Evolutionary conservation across 2,113 vertebrate genomes (phyloP).

Genomic region (Hypomesus transpacificus): DNA sequence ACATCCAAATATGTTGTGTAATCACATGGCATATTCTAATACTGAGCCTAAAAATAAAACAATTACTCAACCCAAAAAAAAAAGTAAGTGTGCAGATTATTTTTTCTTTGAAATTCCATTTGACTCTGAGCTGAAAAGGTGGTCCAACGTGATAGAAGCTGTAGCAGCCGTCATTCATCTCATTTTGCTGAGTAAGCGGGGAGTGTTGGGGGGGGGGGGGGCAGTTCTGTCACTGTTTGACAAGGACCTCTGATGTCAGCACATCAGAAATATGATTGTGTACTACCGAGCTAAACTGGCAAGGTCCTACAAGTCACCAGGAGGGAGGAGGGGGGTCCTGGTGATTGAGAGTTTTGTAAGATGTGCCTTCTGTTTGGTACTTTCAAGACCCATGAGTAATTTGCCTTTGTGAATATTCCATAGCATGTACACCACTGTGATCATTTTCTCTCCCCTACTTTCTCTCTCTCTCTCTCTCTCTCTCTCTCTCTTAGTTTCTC

Average conservation of each 20-base stretch:
- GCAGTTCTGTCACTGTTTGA: conserved; percentile 57
- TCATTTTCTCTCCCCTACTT: neutral
- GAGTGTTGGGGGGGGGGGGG: conserved; percentile 24
- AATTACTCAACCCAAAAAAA: conserved; percentile 16
- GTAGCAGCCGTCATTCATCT: conserved; percentile 51
- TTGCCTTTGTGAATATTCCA: conserved; percentile 61
- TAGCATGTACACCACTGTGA: conserved; percentile 54
- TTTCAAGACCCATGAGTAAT: conserved; percentile 54
- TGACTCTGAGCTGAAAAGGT: conserved; percentile 59
- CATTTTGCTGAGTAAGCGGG: conserved; percentile 53
- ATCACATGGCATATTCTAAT: conserved; percentile 20
- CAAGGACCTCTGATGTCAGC: conserved; percentile 70
- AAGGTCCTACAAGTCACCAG: conserved; percentile 54
- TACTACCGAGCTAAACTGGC: conserved; percentile 44
- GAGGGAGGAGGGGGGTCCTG: conserved; percentile 8
- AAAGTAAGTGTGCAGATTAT: conserved; percentile 63
- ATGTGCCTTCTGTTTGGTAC: conserved; percentile 40
- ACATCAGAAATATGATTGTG: conserved; percentile 64
- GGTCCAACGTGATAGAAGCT: conserved; percentile 42
- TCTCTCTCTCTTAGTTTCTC: too few relatives aligned
- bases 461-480: neutral
- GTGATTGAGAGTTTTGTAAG: conserved; percentile 43
- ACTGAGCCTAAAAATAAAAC: conserved; percentile 47
- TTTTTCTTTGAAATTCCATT: conserved; percentile 42
- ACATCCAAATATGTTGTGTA: conserved; percentile 32